These are phyloP conservation scores for Sebastes schlegelii DNA, from an alignment of 2,113 vertebrate genomes.

Conservation along the genomic window DNA sequence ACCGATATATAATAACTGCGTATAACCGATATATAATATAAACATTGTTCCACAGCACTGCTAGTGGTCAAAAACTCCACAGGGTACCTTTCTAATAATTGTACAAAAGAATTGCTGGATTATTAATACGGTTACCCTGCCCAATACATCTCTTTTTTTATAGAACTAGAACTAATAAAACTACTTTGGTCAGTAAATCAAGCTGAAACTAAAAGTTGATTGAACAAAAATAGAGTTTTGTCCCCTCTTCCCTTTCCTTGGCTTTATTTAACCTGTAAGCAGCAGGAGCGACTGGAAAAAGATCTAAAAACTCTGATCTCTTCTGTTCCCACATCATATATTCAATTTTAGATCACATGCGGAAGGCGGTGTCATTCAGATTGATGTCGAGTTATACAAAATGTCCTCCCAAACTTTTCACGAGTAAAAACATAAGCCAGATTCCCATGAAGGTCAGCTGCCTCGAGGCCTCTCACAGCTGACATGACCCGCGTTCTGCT, in stretches of 20 bases:
- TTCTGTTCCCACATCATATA: conserved; percentile 37
- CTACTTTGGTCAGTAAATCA: not conserved
- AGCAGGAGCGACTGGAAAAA: not conserved
- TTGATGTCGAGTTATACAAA: conserved; percentile 58
- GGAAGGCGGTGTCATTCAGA: conserved; percentile 46
- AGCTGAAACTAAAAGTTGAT: not conserved
- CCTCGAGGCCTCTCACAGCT: conserved; percentile 35
- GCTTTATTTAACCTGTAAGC: not conserved
- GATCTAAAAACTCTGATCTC: not conserved
- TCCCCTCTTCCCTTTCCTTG: not conserved
- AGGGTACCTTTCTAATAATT: not conserved
- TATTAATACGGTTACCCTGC: not conserved
- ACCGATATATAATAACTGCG: too few species aligned
- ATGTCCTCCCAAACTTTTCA: conserved; percentile 53
- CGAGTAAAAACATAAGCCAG: conserved; percentile 45
- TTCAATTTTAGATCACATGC: conserved; percentile 31
- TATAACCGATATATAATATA: too few species aligned
- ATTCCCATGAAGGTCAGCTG: conserved; percentile 50
- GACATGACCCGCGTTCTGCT: conserved; percentile 21
- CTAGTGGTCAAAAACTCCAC: too few species aligned
- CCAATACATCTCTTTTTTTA: not conserved
- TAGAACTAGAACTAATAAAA: not conserved
- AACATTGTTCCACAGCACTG: too few species aligned
- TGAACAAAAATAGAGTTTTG: not conserved
- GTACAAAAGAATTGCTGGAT: not conserved